Evolutionary conservation across 1,140 invertebrate species (phyloP).

Genomic region (Panagrolaimus sp.): DNA sequence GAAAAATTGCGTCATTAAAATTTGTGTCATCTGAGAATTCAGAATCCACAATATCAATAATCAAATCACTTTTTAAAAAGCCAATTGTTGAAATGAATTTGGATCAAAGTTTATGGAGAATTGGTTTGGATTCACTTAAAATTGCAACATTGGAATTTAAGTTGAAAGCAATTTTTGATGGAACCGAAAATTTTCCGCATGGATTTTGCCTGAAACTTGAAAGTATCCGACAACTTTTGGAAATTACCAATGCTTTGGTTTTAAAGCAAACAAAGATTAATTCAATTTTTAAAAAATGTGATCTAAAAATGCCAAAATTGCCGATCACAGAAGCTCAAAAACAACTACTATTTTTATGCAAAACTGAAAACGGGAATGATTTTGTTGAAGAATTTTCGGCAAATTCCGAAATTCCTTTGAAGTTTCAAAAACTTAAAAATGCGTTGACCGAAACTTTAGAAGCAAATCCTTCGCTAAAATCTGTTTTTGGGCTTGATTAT

Average conservation of each 20-base stretch:
- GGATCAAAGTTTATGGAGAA: not conserved
- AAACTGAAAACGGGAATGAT: not conserved
- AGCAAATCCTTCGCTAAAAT: not conserved
- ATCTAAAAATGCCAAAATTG: not conserved
- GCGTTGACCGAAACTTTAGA: not conserved
- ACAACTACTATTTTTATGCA: not conserved
- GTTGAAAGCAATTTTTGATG: not conserved
- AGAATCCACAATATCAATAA: not conserved
- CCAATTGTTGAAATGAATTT: not conserved
- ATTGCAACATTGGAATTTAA: conserved; percentile 9
- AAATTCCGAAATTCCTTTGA: not conserved
- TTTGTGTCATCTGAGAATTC: not conserved
- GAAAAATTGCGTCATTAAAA: not conserved
- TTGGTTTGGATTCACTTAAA: not conserved
- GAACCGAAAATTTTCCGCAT: not conserved
- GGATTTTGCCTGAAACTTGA: not conserved
- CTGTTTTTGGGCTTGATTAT: not conserved
- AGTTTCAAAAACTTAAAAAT: not conserved
- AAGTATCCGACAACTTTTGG: not conserved
- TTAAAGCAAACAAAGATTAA: not conserved
- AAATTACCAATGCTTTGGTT: not conserved
- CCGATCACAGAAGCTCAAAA: not conserved
- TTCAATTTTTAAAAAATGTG: not conserved
- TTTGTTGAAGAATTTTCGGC: not conserved
- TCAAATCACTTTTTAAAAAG: not conserved